Percentiles rank a stretch among this genome's conserved stretches.
These are phyloP conservation scores for Ibycter americanus DNA, from an alignment of 2,797 vertebrate genomes.

Conservation along the genomic window DNA sequence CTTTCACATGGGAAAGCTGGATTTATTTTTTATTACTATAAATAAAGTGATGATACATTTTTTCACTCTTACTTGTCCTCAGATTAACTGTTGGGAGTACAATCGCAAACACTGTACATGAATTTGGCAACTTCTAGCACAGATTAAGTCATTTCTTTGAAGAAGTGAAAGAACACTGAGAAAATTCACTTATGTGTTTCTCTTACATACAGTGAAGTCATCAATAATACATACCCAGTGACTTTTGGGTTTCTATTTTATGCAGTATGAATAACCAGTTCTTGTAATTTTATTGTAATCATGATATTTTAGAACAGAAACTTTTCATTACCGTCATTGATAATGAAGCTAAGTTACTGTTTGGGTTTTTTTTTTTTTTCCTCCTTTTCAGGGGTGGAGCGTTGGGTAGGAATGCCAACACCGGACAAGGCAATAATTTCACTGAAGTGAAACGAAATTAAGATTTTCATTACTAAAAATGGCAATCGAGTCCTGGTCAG, in stretches of 20 bases:
- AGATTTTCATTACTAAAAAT: background rate
- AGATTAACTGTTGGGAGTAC: background rate
- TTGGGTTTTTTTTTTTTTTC: too few species aligned
- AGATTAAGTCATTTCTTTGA: background rate
- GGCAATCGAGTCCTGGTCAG: background rate
- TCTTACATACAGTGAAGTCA: background rate
- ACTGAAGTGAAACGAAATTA: background rate
- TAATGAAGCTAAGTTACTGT: too few species aligned
- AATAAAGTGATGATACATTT: background rate
- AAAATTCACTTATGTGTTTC: background rate
- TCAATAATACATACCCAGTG: background rate
- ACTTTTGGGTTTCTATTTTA: background rate
- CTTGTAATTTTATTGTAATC: background rate
- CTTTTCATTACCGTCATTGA: background rate
- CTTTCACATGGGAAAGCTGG: background rate
- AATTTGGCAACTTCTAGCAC: background rate
- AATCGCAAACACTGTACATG: background rate
- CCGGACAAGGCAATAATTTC: background rate
- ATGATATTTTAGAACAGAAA: background rate
- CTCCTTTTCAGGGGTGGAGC: accelerated
- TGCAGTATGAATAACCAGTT: background rate
- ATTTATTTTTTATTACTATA: background rate
- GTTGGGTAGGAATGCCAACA: accelerated
- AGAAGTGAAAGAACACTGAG: background rate
- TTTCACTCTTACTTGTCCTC: background rate